Evolutionary conservation across 2,888 invertebrate species (phyloP), one percentile per base, ranked within the genome.

Genomic region (Mythimna lalbum): DNA sequence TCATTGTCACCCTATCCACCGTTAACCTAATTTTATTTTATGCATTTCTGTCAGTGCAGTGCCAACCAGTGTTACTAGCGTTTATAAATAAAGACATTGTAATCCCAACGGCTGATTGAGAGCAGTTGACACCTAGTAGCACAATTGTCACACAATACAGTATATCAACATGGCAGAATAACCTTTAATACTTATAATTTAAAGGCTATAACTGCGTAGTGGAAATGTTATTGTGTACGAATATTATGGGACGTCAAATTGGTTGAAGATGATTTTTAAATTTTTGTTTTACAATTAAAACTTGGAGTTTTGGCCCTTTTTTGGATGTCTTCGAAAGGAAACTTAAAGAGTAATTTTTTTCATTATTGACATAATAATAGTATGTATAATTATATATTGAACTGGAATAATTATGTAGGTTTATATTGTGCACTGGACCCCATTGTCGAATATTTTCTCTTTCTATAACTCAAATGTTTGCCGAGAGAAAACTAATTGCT

Each of bases 11-110:
- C 78, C 74, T 75, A 82, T 61, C 33, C 64, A 68, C 76, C 33
- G 80, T 86, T 82, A 85, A 87, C 83, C 86, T 81, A 80, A 88
- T 86, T 84, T 86, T 77, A 81, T 84, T 86, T 84, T 79, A 87
- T 81, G 79, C 63, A 67, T 80, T 81, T 73, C 78, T 83, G 77
- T 80, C 71, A 77, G 60, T 67, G 57, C 67, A 21, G 56, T 80
- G 80, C 76, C 77, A 79, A 72, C 69, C 80, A 66, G 43, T 67
- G 76, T 74, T 63, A 74, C 72, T 63, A 74, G 71, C 57, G 80
- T 82, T 78, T 82, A 80, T 82, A 80, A 82, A 84, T 82, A 80
- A 80, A 80, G 78, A 84, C 84, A 83, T 80, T 80, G 84, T 83
- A 80, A 78, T 81, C 63, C 76, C 50, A 55, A 62, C 53, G 53